Evolutionary conservation across 2,797 vertebrate genomes (phyloP).

Genomic region (Spea hammondii): DNA sequence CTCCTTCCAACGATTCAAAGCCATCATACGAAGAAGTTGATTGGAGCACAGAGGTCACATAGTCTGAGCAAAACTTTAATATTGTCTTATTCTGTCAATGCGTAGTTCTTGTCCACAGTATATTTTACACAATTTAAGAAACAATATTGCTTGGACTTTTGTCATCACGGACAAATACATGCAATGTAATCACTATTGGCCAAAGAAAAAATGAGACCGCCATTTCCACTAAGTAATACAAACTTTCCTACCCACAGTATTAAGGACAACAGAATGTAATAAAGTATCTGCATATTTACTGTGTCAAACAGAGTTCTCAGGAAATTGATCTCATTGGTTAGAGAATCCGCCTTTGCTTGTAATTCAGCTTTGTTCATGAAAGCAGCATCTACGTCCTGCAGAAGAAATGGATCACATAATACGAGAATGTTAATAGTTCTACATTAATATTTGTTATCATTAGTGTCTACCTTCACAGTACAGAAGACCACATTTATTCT

Average conservation of each 20-base stretch:
- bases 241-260: neutral
- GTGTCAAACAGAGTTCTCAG: conserved; percentile 76
- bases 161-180: too few relatives aligned
- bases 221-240: neutral
- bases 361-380: conserved; percentile 86
- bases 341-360: conserved; percentile 73
- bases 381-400: conserved; percentile 78
- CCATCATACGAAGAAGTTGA: too few relatives aligned
- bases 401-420: neutral
- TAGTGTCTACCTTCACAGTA: neutral
- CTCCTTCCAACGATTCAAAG: too few relatives aligned
- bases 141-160: too few relatives aligned
- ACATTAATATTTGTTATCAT: neutral
- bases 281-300: conserved; percentile 60
- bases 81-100: too few relatives aligned
- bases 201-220: too few relatives aligned
- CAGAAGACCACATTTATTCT: neutral
- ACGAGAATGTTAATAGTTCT: neutral
- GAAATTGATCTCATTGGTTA: conserved; percentile 82
- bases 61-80: too few relatives aligned
- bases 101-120: too few relatives aligned
- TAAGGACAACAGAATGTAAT: neutral
- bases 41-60: too few relatives aligned
- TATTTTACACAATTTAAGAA: too few relatives aligned
- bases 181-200: too few relatives aligned